These are phyloP conservation scores for Pitta sordida DNA, from an alignment of 2,113 vertebrate genomes.

Conservation along the genomic window DNA sequence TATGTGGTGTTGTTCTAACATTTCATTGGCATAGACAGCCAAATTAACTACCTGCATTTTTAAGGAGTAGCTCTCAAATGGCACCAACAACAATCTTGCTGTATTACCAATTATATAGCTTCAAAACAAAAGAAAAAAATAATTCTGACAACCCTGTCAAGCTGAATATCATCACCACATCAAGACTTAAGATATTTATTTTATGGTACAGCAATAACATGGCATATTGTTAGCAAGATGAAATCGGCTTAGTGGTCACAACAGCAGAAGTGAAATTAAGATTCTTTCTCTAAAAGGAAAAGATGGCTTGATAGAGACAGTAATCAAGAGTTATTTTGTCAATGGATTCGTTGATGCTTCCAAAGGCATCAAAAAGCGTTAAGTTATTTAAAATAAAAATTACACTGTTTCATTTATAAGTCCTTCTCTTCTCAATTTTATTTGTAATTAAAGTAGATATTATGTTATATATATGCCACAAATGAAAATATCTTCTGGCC, in stretches of 20 bases:
- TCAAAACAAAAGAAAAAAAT: not conserved
- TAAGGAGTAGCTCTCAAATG: not conserved
- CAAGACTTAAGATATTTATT: not conserved
- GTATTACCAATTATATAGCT: not conserved
- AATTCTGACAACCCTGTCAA: not conserved
- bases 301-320: constrained; percentile 2
- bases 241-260: not conserved
- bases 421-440: not conserved
- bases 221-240: not conserved
- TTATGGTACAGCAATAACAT: not conserved
- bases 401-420: not conserved
- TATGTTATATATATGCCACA: not conserved
- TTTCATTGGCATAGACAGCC: not conserved
- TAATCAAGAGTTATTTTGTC: not conserved
- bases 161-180: not conserved
- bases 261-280: not conserved
- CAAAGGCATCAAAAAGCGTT: not conserved
- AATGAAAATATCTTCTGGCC: not conserved
- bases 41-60: not conserved
- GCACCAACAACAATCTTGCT: not conserved
- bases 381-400: constrained; percentile 6
- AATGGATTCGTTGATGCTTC: not conserved
- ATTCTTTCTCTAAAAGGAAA: not conserved
- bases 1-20: not conserved
- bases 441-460: not conserved